A percentile compares a stretch with the other conserved stretches of the same genome.
phyloP scores from a whole-genome alignment of 2,888 invertebrate species.

The Drosophila austrosaltans region DNA sequence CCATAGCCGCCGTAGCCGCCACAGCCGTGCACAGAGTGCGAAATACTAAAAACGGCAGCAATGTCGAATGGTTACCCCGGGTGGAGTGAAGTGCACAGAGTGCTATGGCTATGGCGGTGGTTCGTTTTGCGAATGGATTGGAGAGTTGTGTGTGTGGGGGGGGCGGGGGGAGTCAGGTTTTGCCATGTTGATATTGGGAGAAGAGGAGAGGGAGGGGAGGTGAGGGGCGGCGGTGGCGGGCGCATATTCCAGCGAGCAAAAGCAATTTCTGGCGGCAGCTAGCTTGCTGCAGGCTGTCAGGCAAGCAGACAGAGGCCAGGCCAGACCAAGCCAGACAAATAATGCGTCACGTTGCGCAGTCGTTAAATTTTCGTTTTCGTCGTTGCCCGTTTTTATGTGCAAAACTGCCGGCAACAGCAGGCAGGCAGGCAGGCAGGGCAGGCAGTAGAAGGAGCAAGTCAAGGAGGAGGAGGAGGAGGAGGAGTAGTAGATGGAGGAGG shows the following conservation, averaged over 20 bases:
- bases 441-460: constrained; percentile 11
- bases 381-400: constrained; percentile 71
- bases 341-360: constrained; percentile 77
- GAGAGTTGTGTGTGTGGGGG: not conserved
- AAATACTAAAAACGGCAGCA: constrained; percentile 73
- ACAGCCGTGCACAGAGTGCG: constrained; percentile 68
- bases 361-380: constrained; percentile 77
- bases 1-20: constrained; percentile 40
- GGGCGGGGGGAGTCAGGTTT: not conserved
- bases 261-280: constrained; percentile 74
- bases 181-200: not conserved
- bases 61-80: constrained; percentile 10
- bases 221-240: not conserved
- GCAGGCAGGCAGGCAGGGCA: constrained; percentile 24
- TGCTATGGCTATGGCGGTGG: constrained; percentile 6
- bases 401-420: constrained; percentile 52
- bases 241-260: constrained; percentile 59
- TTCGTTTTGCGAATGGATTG: constrained; percentile 4
- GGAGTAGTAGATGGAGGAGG: constrained; percentile 20
- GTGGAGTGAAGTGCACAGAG: constrained; percentile 19
- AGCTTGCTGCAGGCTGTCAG: constrained; percentile 66
- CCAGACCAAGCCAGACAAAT: constrained; percentile 69
- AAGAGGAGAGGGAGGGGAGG: not conserved
- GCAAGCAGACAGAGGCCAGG: constrained; percentile 55
- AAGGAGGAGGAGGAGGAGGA: constrained; percentile 24